Evolutionary conservation across 2,888 invertebrate species (phyloP), one percentile per base, ranked within the genome.

Genomic region (Aspidiotus destructor): DNA sequence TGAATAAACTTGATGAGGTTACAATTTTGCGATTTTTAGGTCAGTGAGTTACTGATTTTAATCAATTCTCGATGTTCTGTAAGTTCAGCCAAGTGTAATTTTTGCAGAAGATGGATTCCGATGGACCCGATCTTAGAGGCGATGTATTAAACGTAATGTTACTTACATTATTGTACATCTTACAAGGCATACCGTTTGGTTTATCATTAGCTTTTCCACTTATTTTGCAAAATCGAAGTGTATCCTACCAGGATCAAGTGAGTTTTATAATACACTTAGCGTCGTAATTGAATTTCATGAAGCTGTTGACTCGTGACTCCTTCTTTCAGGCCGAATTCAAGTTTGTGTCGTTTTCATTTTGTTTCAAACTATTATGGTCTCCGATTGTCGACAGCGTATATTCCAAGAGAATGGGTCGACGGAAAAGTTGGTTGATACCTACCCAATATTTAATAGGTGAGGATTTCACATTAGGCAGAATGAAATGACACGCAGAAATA

Each of bases 291-390:
- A 48, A 6, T 3, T 48, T n/a, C 3, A 48, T 48, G 10, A 48
- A 11, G 48, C 48, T 11, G 6, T 48, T 48, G 48, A n/a, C 11
- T 3, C 6, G n/a, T n/a, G n/a, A n/a, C n/a, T 48, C 3, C n/a
- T 48, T n/a, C 42, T 60, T 60, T 2, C 60, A 60, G 60, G 41
- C 60, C 9, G 13, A 16, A 40, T 60, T 60, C 40, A 41, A 13
- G 1, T 40, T 60, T 8, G 41, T 42, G 10, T 16, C 13, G 1
- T 60, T 8, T 7, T 42, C 60, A 41, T 60, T 41, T 40, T 41
- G 41, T 60, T 60, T 60, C n/a, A 60, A 60, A 60, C 10, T 60
- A 8, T 40, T 60, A 11, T 60, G 60, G 60, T 28, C 60, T 8
- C 60, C 60, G 2, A 13, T 60, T 10, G 60, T 60, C 6, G 60